phyloP scores from a whole-genome alignment of 2,113 vertebrate genomes.

The Rhea americana region DNA sequence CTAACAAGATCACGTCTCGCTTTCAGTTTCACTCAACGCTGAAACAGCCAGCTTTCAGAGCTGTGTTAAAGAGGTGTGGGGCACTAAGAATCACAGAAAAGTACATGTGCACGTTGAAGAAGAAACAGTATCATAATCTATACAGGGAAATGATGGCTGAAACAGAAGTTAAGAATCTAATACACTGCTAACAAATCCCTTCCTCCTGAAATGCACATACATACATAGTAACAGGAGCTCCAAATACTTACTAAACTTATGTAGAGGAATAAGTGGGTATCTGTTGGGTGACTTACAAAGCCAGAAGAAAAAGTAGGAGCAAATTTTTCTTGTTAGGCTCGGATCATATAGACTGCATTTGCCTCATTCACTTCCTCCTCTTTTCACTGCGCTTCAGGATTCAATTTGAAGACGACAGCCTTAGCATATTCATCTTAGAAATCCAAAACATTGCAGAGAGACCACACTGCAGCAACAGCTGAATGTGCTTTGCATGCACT shows the following conservation, averaged over 20 bases:
- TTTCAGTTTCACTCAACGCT: conserved; percentile 56
- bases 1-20: conserved; percentile 6
- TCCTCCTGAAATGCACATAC: not conserved
- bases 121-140: not conserved
- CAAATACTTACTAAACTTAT: conserved; percentile 58
- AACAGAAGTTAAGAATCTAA: not conserved
- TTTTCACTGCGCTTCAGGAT: conserved; percentile 24
- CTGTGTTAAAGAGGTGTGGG: not conserved
- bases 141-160: conserved; percentile 1
- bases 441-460: conserved; percentile 44
- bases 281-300: conserved; percentile 15
- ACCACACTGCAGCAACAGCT: conserved; percentile 44
- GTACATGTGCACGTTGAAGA: not conserved
- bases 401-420: conserved; percentile 13
- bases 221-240: conserved; percentile 13
- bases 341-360: not conserved
- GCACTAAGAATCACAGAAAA: conserved; percentile 35
- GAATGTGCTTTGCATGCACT: conserved; percentile 31
- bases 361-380: conserved; percentile 30
- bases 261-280: conserved; percentile 28
- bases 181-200: not conserved
- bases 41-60: conserved; percentile 12
- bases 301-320: conserved; percentile 22
- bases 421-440: conserved; percentile 34
- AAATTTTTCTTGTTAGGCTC: conserved; percentile 28